Evolutionary conservation across 2,113 vertebrate species (phyloP).

Genomic region (Macquaria australasica): DNA sequence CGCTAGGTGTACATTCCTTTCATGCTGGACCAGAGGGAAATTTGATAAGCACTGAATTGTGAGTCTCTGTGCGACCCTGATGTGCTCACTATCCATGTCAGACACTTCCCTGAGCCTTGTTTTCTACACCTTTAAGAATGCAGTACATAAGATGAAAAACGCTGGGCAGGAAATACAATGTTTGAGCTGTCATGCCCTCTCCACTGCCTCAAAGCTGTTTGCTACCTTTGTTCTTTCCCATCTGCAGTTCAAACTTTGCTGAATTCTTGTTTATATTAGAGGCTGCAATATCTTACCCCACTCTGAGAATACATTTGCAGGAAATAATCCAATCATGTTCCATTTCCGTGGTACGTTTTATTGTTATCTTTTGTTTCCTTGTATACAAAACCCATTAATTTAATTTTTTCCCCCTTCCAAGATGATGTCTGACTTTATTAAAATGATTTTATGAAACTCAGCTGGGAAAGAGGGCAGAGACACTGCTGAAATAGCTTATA

Average conservation of each 20-base stretch:
- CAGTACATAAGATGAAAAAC: slow-evolving; percentile 56
- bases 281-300: slow-evolving; percentile 60
- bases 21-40: slow-evolving; percentile 66
- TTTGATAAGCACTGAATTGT: slow-evolving; percentile 67
- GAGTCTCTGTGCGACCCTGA: slow-evolving; percentile 56
- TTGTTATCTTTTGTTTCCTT: slow-evolving; percentile 70
- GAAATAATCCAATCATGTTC: slow-evolving; percentile 76
- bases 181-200: slow-evolving; percentile 56
- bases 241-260: slow-evolving; percentile 63
- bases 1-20: slow-evolving; percentile 61
- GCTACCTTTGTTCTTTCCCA: slow-evolving; percentile 59
- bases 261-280: slow-evolving; percentile 68
- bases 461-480: slow-evolving; percentile 37
- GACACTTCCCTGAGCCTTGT: slow-evolving; percentile 45
- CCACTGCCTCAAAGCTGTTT: slow-evolving; percentile 59
- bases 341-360: slow-evolving; percentile 64
- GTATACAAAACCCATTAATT: slow-evolving; percentile 68
- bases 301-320: slow-evolving; percentile 59
- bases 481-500: slow-evolving; percentile 64
- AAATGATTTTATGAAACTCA: slow-evolving; percentile 71
- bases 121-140: slow-evolving; percentile 65
- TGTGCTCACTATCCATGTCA: slow-evolving; percentile 64
- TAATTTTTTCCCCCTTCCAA: slow-evolving; percentile 45
- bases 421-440: slow-evolving; percentile 73
- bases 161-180: slow-evolving; percentile 45